Evolutionary conservation across 2,797 vertebrate genomes (phyloP), one percentile per base, ranked within the genome.

Genomic region (Channallabes apus): DNA sequence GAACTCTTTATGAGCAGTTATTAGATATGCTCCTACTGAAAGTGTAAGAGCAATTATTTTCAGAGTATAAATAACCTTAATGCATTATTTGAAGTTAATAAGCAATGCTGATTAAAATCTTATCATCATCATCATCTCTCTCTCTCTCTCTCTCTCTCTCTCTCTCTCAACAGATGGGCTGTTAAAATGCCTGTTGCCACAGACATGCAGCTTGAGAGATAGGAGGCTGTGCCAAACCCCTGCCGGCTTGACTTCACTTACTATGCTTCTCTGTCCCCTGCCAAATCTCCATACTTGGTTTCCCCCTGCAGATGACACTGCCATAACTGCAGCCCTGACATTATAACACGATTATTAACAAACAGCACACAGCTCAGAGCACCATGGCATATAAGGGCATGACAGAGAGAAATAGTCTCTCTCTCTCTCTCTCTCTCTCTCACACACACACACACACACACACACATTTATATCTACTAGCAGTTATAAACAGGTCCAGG

Each of bases 171-270:
- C 86, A 89, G 87, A 86, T 86, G 83, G 86, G 83, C 75, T 62
- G 72, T 86, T 87, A 85, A 83, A 83, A 29, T 69, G 84, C 85
- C 65, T 85, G 80, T 86, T 89, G 83, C 82, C 86, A 86, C 85
- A 22, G 80, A 89, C 84, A 82, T 88, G 35, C 83, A 84, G 85
- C 83, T 79, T 89, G 69, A 82, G 67, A 86, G 71, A 82, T 58
- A 65, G 83, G 69, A 86, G 64, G 59, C 79, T 86, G 68, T 83
- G 87, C 87, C 87, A 90, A 87, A 90, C 82, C 84, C 82, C 87
- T 90, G 85, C 85, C 79, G 65, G 82, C 59, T 84, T 64, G 62
- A 85, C 76, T 82, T 87, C 85, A n/a, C 82, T 73, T 61, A 75
- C 82, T 85, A 86, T 32, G 38, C 38, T 51, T 77, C 41, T n/a